Evolutionary conservation across 2,113 vertebrate genomes (phyloP).

Genomic region (Trematocara variabile): DNA sequence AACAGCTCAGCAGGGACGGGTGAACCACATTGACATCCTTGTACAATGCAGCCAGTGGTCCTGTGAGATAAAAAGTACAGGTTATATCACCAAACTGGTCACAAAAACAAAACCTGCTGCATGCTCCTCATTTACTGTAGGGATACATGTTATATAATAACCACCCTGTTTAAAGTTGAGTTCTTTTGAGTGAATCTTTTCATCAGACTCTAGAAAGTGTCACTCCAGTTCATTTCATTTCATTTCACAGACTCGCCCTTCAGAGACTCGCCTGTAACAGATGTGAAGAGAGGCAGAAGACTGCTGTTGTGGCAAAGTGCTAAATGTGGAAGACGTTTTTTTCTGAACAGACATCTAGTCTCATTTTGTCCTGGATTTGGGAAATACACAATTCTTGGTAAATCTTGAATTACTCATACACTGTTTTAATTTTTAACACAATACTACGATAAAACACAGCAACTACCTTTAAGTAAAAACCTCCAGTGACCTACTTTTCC

Average conservation of each 20-base stretch:
- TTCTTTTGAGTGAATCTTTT: neutral
- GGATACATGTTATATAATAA: neutral
- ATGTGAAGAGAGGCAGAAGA: neutral
- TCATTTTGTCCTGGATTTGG: neutral
- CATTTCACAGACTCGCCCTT: neutral
- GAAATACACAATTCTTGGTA: neutral
- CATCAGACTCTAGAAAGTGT: neutral
- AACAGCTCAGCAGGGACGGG: constrained; percentile 64
- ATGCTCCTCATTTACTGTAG: neutral
- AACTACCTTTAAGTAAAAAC: neutral
- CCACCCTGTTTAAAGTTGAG: neutral
- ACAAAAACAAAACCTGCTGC: neutral
- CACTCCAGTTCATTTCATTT: neutral
- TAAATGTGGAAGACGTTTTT: neutral
- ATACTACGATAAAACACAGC: neutral
- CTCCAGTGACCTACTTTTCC: constrained; percentile 31
- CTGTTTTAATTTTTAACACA: neutral
- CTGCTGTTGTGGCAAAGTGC: neutral
- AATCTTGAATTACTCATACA: neutral
- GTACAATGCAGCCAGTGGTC: constrained; percentile 62
- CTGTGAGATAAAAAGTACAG: constrained; percentile 18
- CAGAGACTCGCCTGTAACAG: neutral
- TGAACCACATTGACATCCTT: constrained; percentile 68
- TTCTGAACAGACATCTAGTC: neutral
- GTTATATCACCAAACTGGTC: neutral